Evolutionary conservation across 2,113 vertebrate genomes (phyloP).

Genomic region (Rattus rattus): DNA sequence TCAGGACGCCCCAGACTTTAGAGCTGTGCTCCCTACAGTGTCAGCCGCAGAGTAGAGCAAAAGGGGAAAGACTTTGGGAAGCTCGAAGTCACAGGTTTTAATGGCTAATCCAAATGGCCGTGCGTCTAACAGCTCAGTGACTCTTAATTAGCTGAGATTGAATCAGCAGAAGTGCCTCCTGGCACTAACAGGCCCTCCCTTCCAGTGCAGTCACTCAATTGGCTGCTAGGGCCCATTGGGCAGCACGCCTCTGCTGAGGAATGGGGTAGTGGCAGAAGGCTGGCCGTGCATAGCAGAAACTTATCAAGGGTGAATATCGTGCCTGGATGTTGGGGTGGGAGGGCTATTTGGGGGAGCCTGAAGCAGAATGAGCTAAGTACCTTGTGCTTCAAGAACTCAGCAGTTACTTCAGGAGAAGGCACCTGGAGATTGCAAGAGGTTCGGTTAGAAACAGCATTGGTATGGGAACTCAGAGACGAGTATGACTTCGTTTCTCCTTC

Average conservation of each 20-base stretch:
- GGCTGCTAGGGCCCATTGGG: constrained; percentile 51
- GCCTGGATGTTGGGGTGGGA: too few species aligned
- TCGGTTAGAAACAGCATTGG: background rate
- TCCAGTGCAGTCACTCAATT: constrained; percentile 16
- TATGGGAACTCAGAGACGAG: background rate
- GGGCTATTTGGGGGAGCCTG: background rate
- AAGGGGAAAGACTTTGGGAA: background rate
- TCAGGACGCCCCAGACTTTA: background rate
- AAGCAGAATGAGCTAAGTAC: background rate
- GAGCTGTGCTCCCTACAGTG: background rate
- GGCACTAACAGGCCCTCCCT: constrained; percentile 53
- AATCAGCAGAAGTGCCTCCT: constrained; percentile 66
- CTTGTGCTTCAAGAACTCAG: background rate
- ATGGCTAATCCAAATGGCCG: constrained; percentile 54
- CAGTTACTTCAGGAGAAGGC: background rate
- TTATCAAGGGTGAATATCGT: background rate
- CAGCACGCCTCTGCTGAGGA: background rate
- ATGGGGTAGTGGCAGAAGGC: background rate
- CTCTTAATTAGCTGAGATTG: constrained; percentile 75
- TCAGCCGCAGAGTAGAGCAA: background rate
- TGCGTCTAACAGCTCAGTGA: constrained; percentile 67
- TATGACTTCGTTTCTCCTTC: constrained; percentile 8
- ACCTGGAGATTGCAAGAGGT: background rate
- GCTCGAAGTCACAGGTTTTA: constrained; percentile 45
- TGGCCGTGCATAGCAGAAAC: background rate